These are phyloP conservation scores for Apodemus speciosus DNA, from an alignment of 2,113 vertebrate genomes.

Conservation along the genomic window DNA sequence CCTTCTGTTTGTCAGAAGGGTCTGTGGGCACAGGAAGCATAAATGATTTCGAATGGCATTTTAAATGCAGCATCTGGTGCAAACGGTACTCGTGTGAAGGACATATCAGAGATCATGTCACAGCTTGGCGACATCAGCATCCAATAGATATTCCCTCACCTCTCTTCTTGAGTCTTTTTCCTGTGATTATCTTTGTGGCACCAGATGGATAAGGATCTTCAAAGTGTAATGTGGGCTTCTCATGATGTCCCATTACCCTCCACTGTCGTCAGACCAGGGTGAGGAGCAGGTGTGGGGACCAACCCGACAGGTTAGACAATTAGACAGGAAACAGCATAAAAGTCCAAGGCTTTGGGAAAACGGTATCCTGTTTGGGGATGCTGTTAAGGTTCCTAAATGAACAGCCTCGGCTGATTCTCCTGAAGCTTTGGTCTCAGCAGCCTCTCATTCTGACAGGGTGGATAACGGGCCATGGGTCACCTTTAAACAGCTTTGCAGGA, in stretches of 20 bases:
- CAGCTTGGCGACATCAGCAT: background rate
- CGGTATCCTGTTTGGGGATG: background rate
- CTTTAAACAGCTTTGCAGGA: slow-evolving; percentile 34
- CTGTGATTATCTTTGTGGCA: background rate
- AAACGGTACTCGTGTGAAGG: background rate
- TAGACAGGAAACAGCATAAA: background rate
- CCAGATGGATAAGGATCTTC: background rate
- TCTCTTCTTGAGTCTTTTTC: background rate
- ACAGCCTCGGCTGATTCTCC: background rate
- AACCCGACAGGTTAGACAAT: background rate
- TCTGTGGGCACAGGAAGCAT: background rate
- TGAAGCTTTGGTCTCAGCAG: background rate
- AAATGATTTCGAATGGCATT: background rate
- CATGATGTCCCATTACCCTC: background rate
- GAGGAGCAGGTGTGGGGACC: background rate
- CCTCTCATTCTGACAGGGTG: slow-evolving; percentile 1
- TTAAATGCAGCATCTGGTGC: background rate
- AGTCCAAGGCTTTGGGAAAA: background rate
- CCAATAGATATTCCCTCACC: background rate
- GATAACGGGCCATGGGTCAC: background rate
- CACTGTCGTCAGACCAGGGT: background rate
- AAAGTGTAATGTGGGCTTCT: background rate
- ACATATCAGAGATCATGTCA: background rate
- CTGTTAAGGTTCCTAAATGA: background rate
- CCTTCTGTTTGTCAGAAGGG: background rate